These are phyloP conservation scores for Ashinkailepas kermadecensis DNA, from an alignment of 2,888 invertebrate genomes.

Conservation along the genomic window DNA sequence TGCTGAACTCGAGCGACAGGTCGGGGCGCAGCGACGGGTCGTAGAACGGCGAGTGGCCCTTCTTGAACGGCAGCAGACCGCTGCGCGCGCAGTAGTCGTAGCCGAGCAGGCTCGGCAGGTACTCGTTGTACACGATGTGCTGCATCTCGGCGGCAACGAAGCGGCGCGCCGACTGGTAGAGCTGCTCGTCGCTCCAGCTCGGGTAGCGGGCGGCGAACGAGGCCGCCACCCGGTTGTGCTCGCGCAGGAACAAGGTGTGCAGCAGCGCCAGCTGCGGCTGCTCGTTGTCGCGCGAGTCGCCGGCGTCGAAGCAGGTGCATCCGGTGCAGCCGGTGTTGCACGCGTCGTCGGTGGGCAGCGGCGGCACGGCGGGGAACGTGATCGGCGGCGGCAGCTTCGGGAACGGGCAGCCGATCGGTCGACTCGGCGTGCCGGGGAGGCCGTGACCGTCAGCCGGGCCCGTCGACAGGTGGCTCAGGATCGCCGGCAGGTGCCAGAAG, in stretches of 20 bases:
- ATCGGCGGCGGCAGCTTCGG: background rate
- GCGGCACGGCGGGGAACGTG: background rate
- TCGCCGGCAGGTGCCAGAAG: too few species aligned
- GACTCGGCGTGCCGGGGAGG: background rate
- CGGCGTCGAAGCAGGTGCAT: conserved; percentile 34
- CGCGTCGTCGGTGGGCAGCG: background rate
- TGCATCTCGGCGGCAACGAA: conserved; percentile 49
- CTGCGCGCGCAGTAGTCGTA: conserved; percentile 38
- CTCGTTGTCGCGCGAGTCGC: conserved; percentile 49
- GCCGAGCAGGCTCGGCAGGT: conserved; percentile 48
- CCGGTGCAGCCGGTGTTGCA: background rate
- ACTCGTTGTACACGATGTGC: conserved; percentile 51
- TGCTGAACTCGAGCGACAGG: conserved; percentile 29
- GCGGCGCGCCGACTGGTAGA: conserved; percentile 49
- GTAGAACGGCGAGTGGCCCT: conserved; percentile 26
- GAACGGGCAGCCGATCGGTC: background rate
- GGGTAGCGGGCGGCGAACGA: conserved; percentile 43
- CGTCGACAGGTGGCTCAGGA: too few species aligned
- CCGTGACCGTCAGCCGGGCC: background rate
- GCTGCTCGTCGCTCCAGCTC: conserved; percentile 47
- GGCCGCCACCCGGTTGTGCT: conserved; percentile 47
- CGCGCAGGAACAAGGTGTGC: conserved; percentile 56
- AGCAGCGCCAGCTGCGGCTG: conserved; percentile 60
- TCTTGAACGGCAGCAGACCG: background rate
- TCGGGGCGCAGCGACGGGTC: conserved; percentile 18